Evolutionary conservation across 2,797 vertebrate species (phyloP).

Genomic region (Arvicola amphibius): DNA sequence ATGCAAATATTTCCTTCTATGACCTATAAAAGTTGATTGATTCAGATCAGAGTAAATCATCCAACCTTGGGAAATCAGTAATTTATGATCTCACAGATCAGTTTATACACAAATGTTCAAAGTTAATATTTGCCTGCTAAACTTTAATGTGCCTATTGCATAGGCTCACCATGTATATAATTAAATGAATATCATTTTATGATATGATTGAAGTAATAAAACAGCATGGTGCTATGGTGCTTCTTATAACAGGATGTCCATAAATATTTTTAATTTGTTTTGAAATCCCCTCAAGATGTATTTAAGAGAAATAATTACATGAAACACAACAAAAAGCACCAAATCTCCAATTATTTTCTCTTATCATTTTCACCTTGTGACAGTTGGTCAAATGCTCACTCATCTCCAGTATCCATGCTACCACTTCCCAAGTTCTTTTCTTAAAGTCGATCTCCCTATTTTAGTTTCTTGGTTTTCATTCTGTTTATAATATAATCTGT

Average conservation of each 20-base stretch:
- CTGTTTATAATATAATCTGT: neutral
- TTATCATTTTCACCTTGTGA: neutral
- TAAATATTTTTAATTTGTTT: neutral
- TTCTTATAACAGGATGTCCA: neutral
- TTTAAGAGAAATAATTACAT: neutral
- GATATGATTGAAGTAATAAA: neutral
- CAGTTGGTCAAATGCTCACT: neutral
- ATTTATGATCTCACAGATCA: neutral
- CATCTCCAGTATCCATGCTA: neutral
- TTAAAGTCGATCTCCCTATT: neutral
- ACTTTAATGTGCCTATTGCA: neutral
- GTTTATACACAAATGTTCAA: neutral
- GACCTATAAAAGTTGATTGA: neutral
- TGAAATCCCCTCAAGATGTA: neutral
- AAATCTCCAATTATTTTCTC: neutral
- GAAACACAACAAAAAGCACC: neutral
- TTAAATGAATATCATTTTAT: neutral
- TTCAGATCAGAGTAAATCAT: constrained; percentile 5
- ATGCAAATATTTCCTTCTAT: neutral
- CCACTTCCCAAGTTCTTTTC: neutral
- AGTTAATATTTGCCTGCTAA: neutral
- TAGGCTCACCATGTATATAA: neutral
- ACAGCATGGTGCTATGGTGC: neutral
- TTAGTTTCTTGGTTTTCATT: neutral
- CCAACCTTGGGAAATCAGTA: neutral